Conservation (phyloP, 2,888 invertebrate genomes). For the Meta bourneti region DNA sequence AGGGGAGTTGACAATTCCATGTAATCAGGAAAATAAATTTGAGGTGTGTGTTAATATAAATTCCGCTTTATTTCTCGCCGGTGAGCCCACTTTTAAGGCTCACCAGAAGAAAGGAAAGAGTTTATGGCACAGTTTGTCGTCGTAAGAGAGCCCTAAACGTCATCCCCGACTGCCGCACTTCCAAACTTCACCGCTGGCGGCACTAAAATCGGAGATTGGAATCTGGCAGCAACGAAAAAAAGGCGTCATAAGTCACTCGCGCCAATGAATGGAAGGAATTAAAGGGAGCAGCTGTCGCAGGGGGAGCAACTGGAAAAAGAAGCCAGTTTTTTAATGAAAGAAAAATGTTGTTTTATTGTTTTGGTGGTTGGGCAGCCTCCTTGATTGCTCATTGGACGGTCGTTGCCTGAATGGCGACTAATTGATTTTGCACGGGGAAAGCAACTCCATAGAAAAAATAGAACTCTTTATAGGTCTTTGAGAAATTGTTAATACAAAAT, state of each 20-base stretch:
- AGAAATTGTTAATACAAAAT: not conserved
- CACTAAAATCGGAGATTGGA: conserved; percentile 74
- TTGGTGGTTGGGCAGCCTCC: not conserved
- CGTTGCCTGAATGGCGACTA: conserved; percentile 2
- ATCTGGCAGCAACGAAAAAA: conserved; percentile 67
- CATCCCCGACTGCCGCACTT: conserved; percentile 71
- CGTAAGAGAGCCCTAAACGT: conserved; percentile 73
- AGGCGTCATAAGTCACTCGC: conserved; percentile 71
- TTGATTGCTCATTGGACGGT: conserved; percentile 5
- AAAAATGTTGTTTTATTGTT: conserved; percentile 69
- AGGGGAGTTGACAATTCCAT: no score
- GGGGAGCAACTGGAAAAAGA: not conserved
- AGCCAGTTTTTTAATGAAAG: conserved; percentile 72
- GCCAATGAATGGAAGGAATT: conserved; percentile 75
- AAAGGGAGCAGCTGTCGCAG: conserved; percentile 74
- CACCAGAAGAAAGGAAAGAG: conserved; percentile 26
- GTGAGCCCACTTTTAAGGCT: no score
- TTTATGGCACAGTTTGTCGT: conserved; percentile 73
- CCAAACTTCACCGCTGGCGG: conserved; percentile 50
- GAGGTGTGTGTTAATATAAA: no score
- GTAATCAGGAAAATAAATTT: no score
- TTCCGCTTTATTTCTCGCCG: no score
- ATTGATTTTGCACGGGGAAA: not conserved
- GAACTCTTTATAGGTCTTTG: not conserved
- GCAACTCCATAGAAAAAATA: not conserved